A percentile compares a stretch with the other conserved stretches of the same genome.
Evolutionary conservation across 2,113 vertebrate species (phyloP).

Genomic region (Motacilla tschutschensis): DNA sequence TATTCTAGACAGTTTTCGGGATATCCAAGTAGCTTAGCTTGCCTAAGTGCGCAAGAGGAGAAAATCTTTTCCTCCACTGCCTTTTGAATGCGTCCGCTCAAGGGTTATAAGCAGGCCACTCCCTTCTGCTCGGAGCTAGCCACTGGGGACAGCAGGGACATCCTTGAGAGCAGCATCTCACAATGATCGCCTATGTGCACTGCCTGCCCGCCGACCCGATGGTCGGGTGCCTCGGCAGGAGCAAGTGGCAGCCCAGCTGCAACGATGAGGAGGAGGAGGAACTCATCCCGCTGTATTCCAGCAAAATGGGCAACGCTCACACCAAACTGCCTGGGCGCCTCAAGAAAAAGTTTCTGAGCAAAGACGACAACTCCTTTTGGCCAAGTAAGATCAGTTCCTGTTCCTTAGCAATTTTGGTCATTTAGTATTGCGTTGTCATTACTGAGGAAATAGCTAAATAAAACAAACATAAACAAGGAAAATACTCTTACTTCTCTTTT

Average conservation of each 20-base stretch:
- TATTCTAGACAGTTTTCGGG: background rate
- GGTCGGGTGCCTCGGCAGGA: conserved; percentile 78
- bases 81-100: background rate
- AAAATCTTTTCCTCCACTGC: background rate
- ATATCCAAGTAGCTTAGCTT: background rate
- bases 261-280: conserved; percentile 75
- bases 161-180: conserved; percentile 57
- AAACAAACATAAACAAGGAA: background rate
- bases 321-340: conserved; percentile 65
- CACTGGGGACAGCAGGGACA: conserved; percentile 64
- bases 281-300: conserved; percentile 62
- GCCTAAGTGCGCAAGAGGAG: background rate
- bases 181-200: conserved; percentile 82
- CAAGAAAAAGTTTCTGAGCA: conserved; percentile 76
- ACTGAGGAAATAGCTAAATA: background rate
- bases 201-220: conserved; percentile 76
- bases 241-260: conserved; percentile 69
- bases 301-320: conserved; percentile 78
- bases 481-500: background rate
- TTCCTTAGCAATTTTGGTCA: background rate
- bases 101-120: conserved; percentile 53
- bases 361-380: conserved; percentile 78
- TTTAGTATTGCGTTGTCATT: background rate
- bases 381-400: conserved; percentile 69
- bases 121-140: conserved; percentile 52